Evolutionary conservation across 2,888 invertebrate genomes (phyloP).

Genomic region (Pogonocherus hispidulus): DNA sequence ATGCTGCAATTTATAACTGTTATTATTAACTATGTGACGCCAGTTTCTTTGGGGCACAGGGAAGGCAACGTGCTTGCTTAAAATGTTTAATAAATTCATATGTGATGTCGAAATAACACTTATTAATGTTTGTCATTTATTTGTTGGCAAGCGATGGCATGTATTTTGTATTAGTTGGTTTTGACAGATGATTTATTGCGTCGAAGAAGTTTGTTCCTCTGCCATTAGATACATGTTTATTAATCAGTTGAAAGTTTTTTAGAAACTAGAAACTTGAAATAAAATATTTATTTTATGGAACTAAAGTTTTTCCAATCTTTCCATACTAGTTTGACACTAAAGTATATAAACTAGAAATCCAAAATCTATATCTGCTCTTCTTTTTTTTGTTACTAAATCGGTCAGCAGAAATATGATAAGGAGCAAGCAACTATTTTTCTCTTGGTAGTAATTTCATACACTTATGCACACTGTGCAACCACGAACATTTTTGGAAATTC

Average conservation of each 20-base stretch:
- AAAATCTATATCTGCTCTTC: no score
- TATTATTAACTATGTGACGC: conserved; percentile 38
- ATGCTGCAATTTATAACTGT: conserved; percentile 40
- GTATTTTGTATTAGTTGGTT: not conserved
- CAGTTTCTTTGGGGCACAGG: conserved; percentile 25
- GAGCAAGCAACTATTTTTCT: no score
- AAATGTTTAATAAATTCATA: conserved; percentile 20
- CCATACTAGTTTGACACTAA: no score
- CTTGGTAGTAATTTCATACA: no score
- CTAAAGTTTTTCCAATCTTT: no score
- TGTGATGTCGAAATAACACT: conserved; percentile 23
- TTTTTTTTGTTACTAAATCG: no score
- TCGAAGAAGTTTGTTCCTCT: not conserved
- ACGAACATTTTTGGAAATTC: no score
- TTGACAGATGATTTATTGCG: conserved; percentile 2
- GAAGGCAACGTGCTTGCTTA: conserved; percentile 12
- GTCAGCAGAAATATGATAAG: no score
- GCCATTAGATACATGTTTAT: not conserved
- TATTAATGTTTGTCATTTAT: conserved; percentile 21
- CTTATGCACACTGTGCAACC: no score
- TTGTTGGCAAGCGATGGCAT: not conserved
- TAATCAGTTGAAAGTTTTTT: not conserved
- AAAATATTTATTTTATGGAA: no score
- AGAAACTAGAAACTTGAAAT: no score
- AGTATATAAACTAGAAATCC: no score